Evolutionary conservation across 37 sponge, comb jelly and placozoan species (phyloP), one percentile per base, ranked within the genome.

Genomic region (Ephydatia muelleri): DNA sequence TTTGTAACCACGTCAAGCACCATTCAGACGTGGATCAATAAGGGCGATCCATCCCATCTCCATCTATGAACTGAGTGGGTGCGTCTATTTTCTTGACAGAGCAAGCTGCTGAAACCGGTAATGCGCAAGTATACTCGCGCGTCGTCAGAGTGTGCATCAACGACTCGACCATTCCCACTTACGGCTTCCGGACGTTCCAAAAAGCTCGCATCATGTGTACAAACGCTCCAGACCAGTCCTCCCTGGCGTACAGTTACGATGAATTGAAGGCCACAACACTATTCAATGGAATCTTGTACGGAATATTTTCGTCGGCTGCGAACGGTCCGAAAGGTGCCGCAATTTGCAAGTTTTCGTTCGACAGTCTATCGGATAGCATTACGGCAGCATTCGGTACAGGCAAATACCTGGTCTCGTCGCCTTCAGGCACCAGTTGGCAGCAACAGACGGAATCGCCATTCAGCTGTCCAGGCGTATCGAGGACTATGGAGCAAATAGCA

Each of bases 251-350:
- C 47, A 27, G 74, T 29, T 91, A 91, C 26, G 40, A 91, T 66
- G 30, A 83, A 25, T 31, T 91, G 35, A 38, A 73, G 66, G 82
- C 92, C 25, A 87, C 88, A 47, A 68, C 76, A 40, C 38, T 91
- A 13, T 38, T 66, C 48, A 27, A 65, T 8, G 80, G 74, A 27
- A 74, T 65, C 32, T 76, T 91, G 2, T 91, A 91, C 75, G 92
- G 75, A n/a, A 30, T 70, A 5, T 91, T 91, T 57, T 73, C 84
- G 38, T 73, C 92, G 28, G 76, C 88, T 12, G 47, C 28, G 13
- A 91, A 91, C 75, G 92, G 88, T 11, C 92, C 92, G 49, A 36
- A 73, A 36, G 88, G 92, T 33, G 69, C 86, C 73, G 92, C 92
- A 22, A 68, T 91, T 28, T 91, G 92, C 79, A 91, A 83, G 64